Percentiles rank a stretch among this genome's conserved stretches.
phyloP scores from a whole-genome alignment of 2,797 vertebrate species.

The Pteropus rufus region DNA sequence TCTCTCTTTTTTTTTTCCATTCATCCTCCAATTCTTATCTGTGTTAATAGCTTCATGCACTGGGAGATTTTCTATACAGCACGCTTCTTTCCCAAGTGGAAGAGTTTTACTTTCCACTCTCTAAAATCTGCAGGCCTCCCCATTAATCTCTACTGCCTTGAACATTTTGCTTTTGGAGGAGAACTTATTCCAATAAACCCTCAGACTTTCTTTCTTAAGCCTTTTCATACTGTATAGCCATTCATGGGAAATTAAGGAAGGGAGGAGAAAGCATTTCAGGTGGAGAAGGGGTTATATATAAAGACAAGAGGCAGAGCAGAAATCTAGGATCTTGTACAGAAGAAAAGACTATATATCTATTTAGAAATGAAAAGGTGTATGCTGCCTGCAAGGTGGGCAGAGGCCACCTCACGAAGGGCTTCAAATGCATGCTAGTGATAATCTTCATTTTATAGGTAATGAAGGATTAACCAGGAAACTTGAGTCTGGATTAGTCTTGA shows the following conservation, averaged over 20 bases:
- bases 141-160: neutral
- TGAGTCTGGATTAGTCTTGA: neutral
- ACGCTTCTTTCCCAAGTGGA: neutral
- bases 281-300: neutral
- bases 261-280: neutral
- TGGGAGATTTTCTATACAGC: neutral
- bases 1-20: neutral
- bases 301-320: neutral
- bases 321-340: neutral
- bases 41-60: neutral
- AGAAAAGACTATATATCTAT: neutral
- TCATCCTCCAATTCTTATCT: neutral
- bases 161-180: neutral
- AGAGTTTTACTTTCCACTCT: neutral
- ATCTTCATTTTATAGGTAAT: neutral
- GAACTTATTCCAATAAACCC: neutral
- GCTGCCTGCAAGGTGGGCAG: neutral
- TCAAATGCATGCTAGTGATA: neutral
- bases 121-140: neutral
- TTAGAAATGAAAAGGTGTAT: neutral
- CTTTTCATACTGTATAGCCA: neutral
- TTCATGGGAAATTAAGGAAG: neutral
- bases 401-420: rapidly evolving
- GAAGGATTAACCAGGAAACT: neutral
- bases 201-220: neutral